Base-by-base conservation (phyloP, 2,113 vertebrate species). In the Cottus gobio region DNA sequence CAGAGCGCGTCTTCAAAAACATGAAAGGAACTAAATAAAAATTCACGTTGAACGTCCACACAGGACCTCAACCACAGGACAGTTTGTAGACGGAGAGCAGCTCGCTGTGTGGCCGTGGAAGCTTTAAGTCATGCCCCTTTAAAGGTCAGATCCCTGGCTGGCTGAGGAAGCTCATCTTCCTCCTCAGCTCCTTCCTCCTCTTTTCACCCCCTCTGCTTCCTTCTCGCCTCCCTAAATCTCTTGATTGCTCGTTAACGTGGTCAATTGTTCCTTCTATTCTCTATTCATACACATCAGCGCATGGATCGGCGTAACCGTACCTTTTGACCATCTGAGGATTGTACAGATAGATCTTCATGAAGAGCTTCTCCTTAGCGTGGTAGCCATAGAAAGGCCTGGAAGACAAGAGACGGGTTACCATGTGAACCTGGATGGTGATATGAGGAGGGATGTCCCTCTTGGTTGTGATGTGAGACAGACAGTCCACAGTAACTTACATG, bases 271-370 rank as follows among this genome's bases (percentile, higher is more conserved):
- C 34, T 24, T 54, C 39, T n/a, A n/a, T n/a, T n/a, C n/a, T n/a
- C 12, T 36, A 36, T 7, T 11, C 60, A n/a, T n/a, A n/a, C n/a
- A n/a, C n/a, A n/a, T n/a, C 56, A 20, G 4, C 36, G 54, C 31
- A 84, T 85, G 3, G 58, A 78, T 72, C 0, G 12, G 13, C 10
- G 52, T 10, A 54, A 72, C 30, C 92, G 92, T 94, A 99, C 98
- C 98, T 97, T 96, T 97, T 99, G 68, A 99, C 95, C 97, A 99
- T 98, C 90, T 96, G 96, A 91, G 98, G 98, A 94, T 98, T 99
- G 90, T 98, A 99, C 90, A 99, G 96, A 91, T 98, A 99, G 85
- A 99, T 98, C 95, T 99, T 99, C 98, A 99, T 97, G 72, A 99
- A 99, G 74, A 95, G 95, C 92, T 95, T 98, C 94, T 99, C 98